Base-by-base conservation (phyloP, 2,888 invertebrate genomes). In the Mythimna pallens region DNA sequence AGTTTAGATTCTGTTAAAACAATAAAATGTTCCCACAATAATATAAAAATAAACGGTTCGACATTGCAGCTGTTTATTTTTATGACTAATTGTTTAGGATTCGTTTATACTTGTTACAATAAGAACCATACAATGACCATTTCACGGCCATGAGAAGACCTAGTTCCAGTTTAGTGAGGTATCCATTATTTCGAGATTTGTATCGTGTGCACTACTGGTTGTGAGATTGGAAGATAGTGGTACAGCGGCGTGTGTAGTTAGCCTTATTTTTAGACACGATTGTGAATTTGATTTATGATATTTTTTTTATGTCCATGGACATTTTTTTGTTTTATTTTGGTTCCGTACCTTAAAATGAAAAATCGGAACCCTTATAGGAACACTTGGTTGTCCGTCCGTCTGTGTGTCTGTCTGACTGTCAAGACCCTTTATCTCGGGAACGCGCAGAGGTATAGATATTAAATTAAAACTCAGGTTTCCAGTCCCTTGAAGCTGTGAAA, bases 61-160 rank as follows among this genome's bases (percentile, higher is more conserved):
- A 81, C 77, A 68, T 57, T 76, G 62, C 61, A 52, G 59, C 58
- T 63, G 30, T 84, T 84, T 65, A 80, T 68, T 70, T 71, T 84
- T 75, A 81, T 81, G 70, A 70, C 65, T 65, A 75, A 69, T 84
- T 84, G 84, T 84, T 81, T 70, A 68, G 76, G 50, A 68, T 36
- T 65, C 57, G 65, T 66, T 50, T 55, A 62, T 65, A 68, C 43
- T 67, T 54, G 66, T 54, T 40, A 70, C 30, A 64, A 58, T 69
- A 69, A 30, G 43, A 63, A 40, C 40, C 12, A 65, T 62, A 82
- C 74, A 83, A 85, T 77, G 69, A 65, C 64, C 68, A 87, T 80
- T 89, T 89, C 89, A 90, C 84, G 92, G 92, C 80, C 93, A 88
- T 91, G 92, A 86, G 92, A 92, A 90, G 88, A 86, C 82, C 87